phyloP scores from a whole-genome alignment of 2,113 vertebrate genomes.

The Melanotaenia duboulayi region DNA sequence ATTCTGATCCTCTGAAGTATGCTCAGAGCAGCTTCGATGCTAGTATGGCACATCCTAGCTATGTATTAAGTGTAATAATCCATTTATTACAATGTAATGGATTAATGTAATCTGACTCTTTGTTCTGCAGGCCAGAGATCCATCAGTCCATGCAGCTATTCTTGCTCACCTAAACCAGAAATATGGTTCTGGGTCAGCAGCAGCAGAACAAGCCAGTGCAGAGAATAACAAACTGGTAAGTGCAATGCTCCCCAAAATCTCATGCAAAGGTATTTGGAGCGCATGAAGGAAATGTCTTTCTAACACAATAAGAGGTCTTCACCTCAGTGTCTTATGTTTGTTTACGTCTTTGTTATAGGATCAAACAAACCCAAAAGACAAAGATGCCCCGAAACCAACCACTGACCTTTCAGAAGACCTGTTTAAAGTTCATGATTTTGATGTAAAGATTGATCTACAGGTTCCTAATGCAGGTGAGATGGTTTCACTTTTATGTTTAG shows the following conservation, averaged over 20 bases:
- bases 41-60: background rate
- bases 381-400: conserved; percentile 91
- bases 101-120: background rate
- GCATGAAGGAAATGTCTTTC: background rate
- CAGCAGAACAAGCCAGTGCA: conserved; percentile 68
- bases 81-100: background rate
- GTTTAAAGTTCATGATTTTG: conserved; percentile 99
- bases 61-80: background rate
- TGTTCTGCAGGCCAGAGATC: conserved; percentile 92
- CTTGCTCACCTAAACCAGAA: conserved; percentile 98
- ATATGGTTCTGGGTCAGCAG: conserved; percentile 90
- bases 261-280: background rate
- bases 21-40: background rate
- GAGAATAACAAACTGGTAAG: conserved; percentile 88
- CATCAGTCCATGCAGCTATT: conserved; percentile 98
- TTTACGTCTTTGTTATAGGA: conserved; percentile 76
- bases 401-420: conserved; percentile 98
- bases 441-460: conserved; percentile 98
- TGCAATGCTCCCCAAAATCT: background rate
- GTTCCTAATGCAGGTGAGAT: conserved; percentile 96
- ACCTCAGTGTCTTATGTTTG: background rate
- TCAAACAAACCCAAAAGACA: conserved; percentile 86
- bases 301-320: background rate
- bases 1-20: background rate
- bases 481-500: background rate